Percentiles rank a stretch among this genome's conserved stretches.
Evolutionary conservation across 23 tunicate species (phyloP).

Genomic region (Trididemnum clinides): DNA sequence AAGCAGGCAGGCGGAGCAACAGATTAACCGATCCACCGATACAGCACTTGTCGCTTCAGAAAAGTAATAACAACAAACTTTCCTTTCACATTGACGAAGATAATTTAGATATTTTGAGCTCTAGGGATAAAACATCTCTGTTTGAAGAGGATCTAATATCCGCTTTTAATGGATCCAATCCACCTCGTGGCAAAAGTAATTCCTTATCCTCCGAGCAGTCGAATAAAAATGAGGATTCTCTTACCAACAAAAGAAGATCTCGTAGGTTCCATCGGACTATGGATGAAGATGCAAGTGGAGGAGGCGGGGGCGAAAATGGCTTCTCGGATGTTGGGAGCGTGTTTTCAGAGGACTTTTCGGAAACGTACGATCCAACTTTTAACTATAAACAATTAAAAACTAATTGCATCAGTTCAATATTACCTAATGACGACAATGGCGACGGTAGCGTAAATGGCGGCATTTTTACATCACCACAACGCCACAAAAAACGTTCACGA

Average conservation of each 20-base stretch:
- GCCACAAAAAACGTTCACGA: conserved; percentile 40
- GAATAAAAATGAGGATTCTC: background rate
- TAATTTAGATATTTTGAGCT: background rate
- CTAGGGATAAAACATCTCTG: background rate
- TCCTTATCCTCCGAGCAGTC: background rate
- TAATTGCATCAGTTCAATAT: background rate
- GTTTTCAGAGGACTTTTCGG: conserved; percentile 10
- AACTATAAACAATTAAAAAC: background rate
- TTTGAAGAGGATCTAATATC: background rate
- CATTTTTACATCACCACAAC: conserved; percentile 37
- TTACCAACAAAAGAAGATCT: background rate
- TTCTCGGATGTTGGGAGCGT: conserved; percentile 8
- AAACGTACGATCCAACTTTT: conserved; percentile 6
- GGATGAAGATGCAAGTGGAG: background rate
- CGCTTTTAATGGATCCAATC: no score
- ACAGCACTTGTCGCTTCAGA: background rate
- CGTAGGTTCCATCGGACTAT: background rate
- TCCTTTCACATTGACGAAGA: background rate
- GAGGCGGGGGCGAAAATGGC: background rate
- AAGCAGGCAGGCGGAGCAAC: conserved; percentile 4
- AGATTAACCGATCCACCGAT: background rate
- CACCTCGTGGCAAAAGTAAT: background rate
- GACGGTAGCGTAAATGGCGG: conserved; percentile 2
- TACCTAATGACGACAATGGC: no score
- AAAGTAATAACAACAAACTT: background rate